Evolutionary conservation across 1,140 invertebrate genomes (phyloP).

Genomic region (Drosophila ambigua): DNA sequence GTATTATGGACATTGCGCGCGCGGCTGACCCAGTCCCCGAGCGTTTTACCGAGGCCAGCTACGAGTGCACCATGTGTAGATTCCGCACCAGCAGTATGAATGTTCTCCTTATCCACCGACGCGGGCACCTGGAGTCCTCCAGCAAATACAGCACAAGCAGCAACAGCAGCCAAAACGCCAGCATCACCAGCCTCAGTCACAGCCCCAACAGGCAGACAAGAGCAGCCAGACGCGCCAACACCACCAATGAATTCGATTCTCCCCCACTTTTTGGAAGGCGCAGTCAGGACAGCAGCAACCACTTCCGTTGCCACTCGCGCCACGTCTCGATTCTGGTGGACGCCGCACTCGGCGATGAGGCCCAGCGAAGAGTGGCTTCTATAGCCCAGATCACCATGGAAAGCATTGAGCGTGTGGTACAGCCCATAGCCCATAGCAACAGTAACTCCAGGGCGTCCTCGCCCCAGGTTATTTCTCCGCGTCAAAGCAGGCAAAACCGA

Average conservation of each 20-base stretch:
- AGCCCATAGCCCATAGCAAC: slow-evolving; percentile 12
- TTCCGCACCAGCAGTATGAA: slow-evolving; percentile 67
- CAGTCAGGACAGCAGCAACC: slow-evolving; percentile 12
- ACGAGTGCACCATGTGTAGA: slow-evolving; percentile 53
- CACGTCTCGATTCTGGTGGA: slow-evolving; percentile 69
- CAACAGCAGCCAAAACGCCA: slow-evolving; percentile 6
- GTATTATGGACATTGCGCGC: slow-evolving; percentile 63
- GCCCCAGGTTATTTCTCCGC: neutral
- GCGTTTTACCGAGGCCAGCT: slow-evolving; percentile 13
- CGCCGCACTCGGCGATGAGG: slow-evolving; percentile 43
- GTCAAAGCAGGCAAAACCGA: slow-evolving; percentile 10
- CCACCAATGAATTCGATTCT: slow-evolving; percentile 25
- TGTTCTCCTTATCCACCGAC: slow-evolving; percentile 58
- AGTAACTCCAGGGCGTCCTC: slow-evolving; percentile 1
- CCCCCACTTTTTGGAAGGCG: neutral
- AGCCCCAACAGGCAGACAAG: slow-evolving; percentile 13
- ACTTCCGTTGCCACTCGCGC: slow-evolving; percentile 54
- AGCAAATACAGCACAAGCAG: slow-evolving; percentile 30
- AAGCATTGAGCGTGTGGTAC: slow-evolving; percentile 58
- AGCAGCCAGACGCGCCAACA: slow-evolving; percentile 38
- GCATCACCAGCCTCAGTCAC: slow-evolving; percentile 1
- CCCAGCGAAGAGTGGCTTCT: slow-evolving; percentile 36
- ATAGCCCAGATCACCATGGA: slow-evolving; percentile 56
- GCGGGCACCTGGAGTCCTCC: slow-evolving; percentile 42
- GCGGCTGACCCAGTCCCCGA: neutral